Base-by-base conservation (phyloP, 2,888 invertebrate species). In the Noctua comes region DNA sequence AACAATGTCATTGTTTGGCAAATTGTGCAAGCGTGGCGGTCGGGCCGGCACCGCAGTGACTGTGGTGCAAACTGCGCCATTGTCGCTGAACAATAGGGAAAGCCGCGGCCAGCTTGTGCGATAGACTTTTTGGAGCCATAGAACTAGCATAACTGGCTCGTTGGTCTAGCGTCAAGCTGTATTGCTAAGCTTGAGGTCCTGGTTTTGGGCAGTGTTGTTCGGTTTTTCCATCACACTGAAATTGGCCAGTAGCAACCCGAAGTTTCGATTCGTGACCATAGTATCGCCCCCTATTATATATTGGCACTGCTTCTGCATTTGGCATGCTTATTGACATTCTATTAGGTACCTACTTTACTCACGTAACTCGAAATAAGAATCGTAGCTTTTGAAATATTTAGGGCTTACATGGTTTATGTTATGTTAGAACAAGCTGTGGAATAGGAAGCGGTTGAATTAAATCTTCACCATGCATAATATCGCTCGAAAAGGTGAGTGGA, bases 51-150 rank as follows among this genome's bases (percentile, higher is more conserved):
- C 71, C 71, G 40, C 68, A 83, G 85, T n/a, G 43, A 43, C 66
- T 66, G 43, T 88, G 88, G 93, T 94, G 95, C 93, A 96, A 96
- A 92, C 91, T 84, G 86, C 86, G 87, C 93, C 92, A 96, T 96
- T 96, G 96, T 96, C 89, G 90, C 82, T 82, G 84, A 93, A 96
- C 96, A 96, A 96, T 96, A 94, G 96, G 92, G 96, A 96, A 96
- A 96, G 96, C 92, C 87, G 82, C 85, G 90, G 88, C 91, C 89
- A 91, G 78, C 79, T 76, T 76, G 78, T 80, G 78, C 80, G 51
- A 69, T 89, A 85, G 79, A 72, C 71, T 82, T 86, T 84, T 85
- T 82, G 80, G 69, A 73, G 84, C 85, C 83, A 69, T 68, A 71
- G 57, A 81, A 27, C 13, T 8, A 75, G 88, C 83, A 1, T 8